Evolutionary conservation across 2,113 vertebrate genomes (phyloP).

Genomic region (Cathartes aura): DNA sequence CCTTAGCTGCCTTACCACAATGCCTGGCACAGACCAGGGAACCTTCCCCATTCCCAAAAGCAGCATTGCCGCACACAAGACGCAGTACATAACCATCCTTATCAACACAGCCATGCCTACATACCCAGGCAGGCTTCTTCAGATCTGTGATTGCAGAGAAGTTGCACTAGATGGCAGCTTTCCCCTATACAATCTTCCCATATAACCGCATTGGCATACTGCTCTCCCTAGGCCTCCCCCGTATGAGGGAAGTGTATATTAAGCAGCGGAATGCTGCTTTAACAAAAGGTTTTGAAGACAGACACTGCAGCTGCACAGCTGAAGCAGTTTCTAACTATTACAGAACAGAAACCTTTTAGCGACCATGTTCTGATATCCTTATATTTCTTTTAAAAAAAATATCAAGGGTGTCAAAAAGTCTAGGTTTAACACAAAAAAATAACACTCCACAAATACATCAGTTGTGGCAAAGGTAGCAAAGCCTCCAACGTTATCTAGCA

Average conservation of each 20-base stretch:
- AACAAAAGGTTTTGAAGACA: background rate
- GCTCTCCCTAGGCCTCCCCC: fast-evolving
- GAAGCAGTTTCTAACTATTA: fast-evolving
- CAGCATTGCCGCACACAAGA: fast-evolving
- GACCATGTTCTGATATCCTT: background rate
- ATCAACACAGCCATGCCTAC: fast-evolving
- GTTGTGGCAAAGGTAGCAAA: background rate
- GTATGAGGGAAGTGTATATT: fast-evolving
- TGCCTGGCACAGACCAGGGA: fast-evolving
- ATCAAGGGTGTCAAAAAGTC: background rate
- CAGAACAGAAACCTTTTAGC: background rate
- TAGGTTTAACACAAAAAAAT: background rate
- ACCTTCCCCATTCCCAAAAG: fast-evolving
- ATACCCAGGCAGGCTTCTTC: fast-evolving
- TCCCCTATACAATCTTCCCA: background rate
- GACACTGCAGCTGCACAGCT: background rate
- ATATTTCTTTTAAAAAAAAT: background rate
- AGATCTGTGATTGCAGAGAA: background rate
- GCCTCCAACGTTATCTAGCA: fast-evolving
- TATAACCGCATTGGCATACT: fast-evolving
- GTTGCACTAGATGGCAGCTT: slow-evolving; percentile 24
- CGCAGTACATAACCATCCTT: fast-evolving
- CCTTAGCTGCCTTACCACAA: background rate
- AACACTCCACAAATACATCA: background rate
- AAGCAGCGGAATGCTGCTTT: fast-evolving